A percentile compares a stretch with the other conserved stretches of the same genome.
Evolutionary conservation across 1,140 invertebrate genomes (phyloP).

Genomic region (Tribolium madens): DNA sequence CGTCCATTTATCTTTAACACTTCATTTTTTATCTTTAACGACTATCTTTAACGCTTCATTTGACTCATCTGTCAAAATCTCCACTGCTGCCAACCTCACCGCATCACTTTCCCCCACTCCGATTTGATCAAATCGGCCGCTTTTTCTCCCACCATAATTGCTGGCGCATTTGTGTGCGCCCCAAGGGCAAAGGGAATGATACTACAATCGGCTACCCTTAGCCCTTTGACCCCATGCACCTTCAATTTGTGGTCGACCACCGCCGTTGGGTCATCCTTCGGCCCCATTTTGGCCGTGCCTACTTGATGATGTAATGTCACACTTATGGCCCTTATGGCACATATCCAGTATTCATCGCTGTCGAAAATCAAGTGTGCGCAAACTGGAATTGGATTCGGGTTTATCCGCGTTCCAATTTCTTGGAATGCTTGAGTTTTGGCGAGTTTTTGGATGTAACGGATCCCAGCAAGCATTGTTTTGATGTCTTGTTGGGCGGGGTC

Average conservation of each 20-base stretch:
- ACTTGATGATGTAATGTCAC: constrained; percentile 69
- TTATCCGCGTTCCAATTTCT: constrained; percentile 46
- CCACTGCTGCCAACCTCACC: not conserved
- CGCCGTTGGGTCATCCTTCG: constrained; percentile 66
- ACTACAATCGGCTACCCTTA: constrained; percentile 82
- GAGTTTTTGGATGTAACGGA: constrained; percentile 52
- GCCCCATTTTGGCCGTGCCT: constrained; percentile 76
- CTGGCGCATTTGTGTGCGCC: constrained; percentile 80
- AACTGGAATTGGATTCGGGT: constrained; percentile 44
- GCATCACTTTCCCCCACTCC: constrained; percentile 65
- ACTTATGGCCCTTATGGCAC: constrained; percentile 67
- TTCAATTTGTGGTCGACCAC: constrained; percentile 72
- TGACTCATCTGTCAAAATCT: too few relatives aligned
- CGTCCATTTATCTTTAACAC: too few relatives aligned
- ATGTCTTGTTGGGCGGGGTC: constrained; percentile 69
- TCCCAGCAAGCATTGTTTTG: constrained; percentile 52
- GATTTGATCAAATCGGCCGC: constrained; percentile 83
- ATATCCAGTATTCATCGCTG: constrained; percentile 58
- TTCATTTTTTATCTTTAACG: too few relatives aligned
- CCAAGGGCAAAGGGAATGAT: constrained; percentile 79
- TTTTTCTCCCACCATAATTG: constrained; percentile 90
- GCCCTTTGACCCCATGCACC: constrained; percentile 67
- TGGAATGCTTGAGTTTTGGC: constrained; percentile 52
- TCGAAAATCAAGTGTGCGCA: constrained; percentile 54
- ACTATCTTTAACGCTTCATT: too few relatives aligned